Conservation (phyloP, 2,888 invertebrate species). For the Brenthis daphne region DNA sequence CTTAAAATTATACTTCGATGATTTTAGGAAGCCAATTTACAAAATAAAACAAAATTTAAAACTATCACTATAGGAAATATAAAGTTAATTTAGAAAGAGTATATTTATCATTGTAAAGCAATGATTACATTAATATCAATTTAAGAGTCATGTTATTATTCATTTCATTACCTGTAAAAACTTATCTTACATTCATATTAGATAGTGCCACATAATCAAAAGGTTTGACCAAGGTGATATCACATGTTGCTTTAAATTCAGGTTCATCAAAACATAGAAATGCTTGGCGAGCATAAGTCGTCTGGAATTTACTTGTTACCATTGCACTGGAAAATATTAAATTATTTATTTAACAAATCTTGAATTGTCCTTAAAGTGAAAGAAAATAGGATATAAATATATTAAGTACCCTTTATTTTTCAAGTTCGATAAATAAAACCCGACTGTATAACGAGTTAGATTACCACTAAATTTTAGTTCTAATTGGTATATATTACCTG, state of each 20-base stretch:
- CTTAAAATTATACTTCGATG: too few relatives aligned
- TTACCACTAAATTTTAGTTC: constrained; percentile 84
- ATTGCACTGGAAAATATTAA: constrained; percentile 83
- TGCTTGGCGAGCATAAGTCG: constrained; percentile 95
- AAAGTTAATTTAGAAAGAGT: too few relatives aligned
- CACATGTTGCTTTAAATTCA: constrained; percentile 92
- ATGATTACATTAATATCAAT: not conserved
- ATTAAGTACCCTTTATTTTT: constrained; percentile 68
- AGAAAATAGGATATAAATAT: not conserved
- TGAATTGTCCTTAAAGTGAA: not conserved
- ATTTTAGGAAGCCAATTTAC: too few relatives aligned
- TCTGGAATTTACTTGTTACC: constrained; percentile 96
- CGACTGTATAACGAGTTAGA: constrained; percentile 85
- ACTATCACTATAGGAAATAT: too few relatives aligned
- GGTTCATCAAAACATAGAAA: constrained; percentile 99
- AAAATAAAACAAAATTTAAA: too few relatives aligned
- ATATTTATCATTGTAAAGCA: too few relatives aligned
- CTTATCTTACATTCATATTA: constrained; percentile 89
- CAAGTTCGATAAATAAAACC: constrained; percentile 87
- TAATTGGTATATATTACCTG: constrained; percentile 78
- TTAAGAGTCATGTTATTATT: not conserved
- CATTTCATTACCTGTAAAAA: constrained; percentile 37
- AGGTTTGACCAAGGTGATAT: constrained; percentile 89
- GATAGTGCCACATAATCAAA: constrained; percentile 89
- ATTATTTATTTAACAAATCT: not conserved